Conservation (phyloP, 1,140 invertebrate species). For the Teleopsis dalmanni region DNA sequence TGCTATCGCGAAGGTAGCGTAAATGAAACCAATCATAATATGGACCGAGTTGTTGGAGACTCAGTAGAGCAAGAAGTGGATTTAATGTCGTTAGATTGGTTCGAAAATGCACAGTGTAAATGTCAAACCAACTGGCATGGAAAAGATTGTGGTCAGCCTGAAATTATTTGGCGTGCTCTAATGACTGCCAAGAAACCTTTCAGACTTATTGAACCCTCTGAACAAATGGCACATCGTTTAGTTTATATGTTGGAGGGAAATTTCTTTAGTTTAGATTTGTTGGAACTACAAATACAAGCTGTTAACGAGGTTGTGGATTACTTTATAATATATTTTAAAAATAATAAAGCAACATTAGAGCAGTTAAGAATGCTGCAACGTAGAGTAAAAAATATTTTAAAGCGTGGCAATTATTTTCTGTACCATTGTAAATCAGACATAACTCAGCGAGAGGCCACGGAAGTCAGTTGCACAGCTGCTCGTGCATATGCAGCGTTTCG, state of each 20-base stretch:
- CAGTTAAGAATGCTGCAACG: constrained; percentile 11
- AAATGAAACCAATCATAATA: constrained; percentile 24
- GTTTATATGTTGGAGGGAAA: constrained; percentile 53
- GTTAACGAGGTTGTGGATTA: constrained; percentile 55
- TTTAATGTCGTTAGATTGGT: too few relatives aligned
- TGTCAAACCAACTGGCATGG: constrained; percentile 58
- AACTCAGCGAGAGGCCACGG: neutral
- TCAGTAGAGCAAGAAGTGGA: constrained; percentile 43
- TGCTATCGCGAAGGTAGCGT: constrained; percentile 50
- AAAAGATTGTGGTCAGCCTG: constrained; percentile 56
- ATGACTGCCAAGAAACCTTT: constrained; percentile 43
- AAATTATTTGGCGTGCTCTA: constrained; percentile 58
- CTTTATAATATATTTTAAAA: constrained; percentile 49
- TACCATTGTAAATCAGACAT: constrained; percentile 22
- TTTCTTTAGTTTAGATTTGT: constrained; percentile 48
- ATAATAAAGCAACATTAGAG: neutral
- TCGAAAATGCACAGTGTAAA: constrained; percentile 16
- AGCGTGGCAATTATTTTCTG: constrained; percentile 18
- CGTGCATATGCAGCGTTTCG: constrained; percentile 3
- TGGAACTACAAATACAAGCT: constrained; percentile 55
- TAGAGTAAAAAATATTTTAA: constrained; percentile 15
- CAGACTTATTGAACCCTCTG: constrained; percentile 28
- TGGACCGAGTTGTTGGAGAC: constrained; percentile 20
- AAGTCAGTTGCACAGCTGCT: neutral
- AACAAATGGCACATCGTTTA: constrained; percentile 47